Evolutionary conservation across 2,797 vertebrate species (phyloP).

Genomic region (Zalophus californianus): DNA sequence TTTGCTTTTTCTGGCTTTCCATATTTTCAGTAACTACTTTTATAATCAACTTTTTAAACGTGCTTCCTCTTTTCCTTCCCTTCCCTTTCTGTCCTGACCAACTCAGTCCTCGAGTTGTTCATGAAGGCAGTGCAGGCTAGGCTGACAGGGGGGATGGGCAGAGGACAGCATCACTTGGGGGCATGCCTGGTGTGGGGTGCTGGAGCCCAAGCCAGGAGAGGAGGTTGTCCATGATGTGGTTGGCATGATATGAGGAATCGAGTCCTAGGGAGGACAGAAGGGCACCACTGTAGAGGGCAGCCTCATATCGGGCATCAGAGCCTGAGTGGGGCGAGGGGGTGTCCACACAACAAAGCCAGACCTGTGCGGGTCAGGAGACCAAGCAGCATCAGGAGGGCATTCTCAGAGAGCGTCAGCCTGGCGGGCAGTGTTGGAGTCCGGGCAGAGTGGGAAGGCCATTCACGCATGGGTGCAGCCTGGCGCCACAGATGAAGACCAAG

Average conservation of each 20-base stretch:
- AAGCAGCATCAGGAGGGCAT: not conserved
- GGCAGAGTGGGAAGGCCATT: not conserved
- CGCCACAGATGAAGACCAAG: accelerated
- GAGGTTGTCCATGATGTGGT: accelerated
- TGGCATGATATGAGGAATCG: not conserved
- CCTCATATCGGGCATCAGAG: not conserved
- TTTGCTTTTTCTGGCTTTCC: not conserved
- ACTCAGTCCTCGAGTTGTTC: not conserved
- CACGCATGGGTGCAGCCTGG: not conserved
- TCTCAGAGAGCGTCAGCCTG: no score
- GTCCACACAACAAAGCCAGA: accelerated
- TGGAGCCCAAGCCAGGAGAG: not conserved
- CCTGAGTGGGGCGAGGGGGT: no score
- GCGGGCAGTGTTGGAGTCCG: no score
- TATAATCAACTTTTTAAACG: not conserved
- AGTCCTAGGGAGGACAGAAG: not conserved
- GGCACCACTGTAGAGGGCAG: not conserved
- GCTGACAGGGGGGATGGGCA: not conserved
- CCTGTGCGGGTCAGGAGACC: not conserved
- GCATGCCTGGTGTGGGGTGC: not conserved
- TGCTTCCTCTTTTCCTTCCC: not conserved
- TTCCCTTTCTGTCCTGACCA: not conserved
- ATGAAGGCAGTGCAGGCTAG: not conserved
- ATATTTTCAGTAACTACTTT: not conserved
- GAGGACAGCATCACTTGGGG: not conserved